These are phyloP conservation scores for Cebus imitator DNA, from an alignment of 2,113 vertebrate species.

Conservation along the genomic window DNA sequence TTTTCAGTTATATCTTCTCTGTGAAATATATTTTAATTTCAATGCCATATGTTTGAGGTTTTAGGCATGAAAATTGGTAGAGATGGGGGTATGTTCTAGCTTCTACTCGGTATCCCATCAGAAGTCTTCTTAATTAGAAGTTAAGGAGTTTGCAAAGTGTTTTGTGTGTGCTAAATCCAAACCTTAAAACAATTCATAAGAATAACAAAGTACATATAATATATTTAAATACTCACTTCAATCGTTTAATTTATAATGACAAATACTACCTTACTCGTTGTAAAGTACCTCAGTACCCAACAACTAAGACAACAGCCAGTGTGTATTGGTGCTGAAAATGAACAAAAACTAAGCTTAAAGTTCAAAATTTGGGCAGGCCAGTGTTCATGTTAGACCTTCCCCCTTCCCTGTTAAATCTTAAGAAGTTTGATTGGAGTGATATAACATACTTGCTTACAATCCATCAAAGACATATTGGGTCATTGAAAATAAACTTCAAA, in stretches of 20 bases:
- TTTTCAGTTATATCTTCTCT: background rate
- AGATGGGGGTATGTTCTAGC: background rate
- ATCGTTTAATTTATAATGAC: background rate
- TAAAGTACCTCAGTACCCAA: background rate
- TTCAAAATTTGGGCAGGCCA: background rate
- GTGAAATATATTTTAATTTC: background rate
- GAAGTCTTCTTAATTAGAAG: background rate
- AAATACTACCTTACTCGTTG: background rate
- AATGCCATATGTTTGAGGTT: background rate
- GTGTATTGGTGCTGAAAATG: background rate
- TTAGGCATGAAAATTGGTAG: background rate
- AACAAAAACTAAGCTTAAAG: background rate
- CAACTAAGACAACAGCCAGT: background rate
- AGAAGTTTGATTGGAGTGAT: background rate
- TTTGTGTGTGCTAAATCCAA: background rate
- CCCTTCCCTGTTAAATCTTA: background rate
- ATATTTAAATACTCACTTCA: background rate
- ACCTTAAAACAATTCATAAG: background rate
- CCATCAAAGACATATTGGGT: background rate
- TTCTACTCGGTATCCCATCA: background rate
- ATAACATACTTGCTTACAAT: background rate
- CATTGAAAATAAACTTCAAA: constrained; percentile 13
- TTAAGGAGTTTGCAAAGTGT: background rate
- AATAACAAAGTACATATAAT: background rate
- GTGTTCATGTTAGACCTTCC: background rate